Evolutionary conservation across 1,140 invertebrate genomes (phyloP).

Genomic region (Macrotrachela quadricornifera): DNA sequence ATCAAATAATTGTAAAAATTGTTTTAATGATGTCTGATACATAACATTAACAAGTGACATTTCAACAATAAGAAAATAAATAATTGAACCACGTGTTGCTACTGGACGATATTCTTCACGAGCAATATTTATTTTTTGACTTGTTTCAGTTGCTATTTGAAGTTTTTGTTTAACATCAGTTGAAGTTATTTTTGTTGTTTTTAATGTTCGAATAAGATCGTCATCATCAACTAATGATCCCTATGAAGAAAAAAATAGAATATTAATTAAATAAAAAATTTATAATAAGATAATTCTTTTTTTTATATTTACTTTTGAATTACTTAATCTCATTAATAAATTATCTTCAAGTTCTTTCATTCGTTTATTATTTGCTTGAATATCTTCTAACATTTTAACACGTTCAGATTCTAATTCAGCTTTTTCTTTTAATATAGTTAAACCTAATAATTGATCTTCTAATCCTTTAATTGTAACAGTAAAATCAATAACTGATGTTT

Average conservation of each 20-base stretch:
- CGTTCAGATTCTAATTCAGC: constrained; percentile 42
- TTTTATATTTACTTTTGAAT: constrained; percentile 54
- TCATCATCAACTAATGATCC: constrained; percentile 86
- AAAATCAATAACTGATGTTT: constrained; percentile 87
- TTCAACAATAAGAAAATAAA: constrained; percentile 87
- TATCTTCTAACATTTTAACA: constrained; percentile 77
- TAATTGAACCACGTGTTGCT: constrained; percentile 68
- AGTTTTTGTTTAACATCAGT: constrained; percentile 83
- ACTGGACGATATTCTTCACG: constrained; percentile 82
- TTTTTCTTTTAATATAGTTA: constrained; percentile 72
- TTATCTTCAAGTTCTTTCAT: constrained; percentile 90
- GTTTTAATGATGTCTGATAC: constrained; percentile 85
- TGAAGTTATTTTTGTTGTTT: constrained; percentile 62
- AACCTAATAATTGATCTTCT: constrained; percentile 75
- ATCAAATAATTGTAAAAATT: constrained; percentile 80
- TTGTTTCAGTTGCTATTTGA: constrained; percentile 64
- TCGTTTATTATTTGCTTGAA: constrained; percentile 50
- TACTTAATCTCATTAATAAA: constrained; percentile 61
- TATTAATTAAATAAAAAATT: not conserved
- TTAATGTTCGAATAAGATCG: constrained; percentile 68
- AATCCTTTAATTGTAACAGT: constrained; percentile 86
- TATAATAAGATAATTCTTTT: too few relatives aligned
- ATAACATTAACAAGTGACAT: constrained; percentile 87
- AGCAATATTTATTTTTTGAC: constrained; percentile 73
- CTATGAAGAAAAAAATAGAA: constrained; percentile 18